Conservation (phyloP, 2,113 vertebrate genomes). For the Phrynocephalus versicolor region DNA sequence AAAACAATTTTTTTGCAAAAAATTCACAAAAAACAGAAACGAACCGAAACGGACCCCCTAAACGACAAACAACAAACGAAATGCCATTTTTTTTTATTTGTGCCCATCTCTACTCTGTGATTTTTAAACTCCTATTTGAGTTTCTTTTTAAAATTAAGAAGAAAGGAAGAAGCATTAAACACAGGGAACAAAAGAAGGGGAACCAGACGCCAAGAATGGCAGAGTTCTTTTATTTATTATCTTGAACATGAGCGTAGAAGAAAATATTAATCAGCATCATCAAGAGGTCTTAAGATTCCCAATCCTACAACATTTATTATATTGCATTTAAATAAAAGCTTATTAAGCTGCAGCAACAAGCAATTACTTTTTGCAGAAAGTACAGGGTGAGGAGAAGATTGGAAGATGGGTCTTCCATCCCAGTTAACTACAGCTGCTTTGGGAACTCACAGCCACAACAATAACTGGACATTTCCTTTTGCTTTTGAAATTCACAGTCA, state of each 20-base stretch:
- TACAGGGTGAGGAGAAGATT: neutral
- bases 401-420: neutral
- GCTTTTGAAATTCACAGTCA: neutral
- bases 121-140: neutral
- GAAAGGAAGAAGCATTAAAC: no score
- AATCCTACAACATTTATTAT: no score
- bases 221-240: neutral
- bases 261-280: neutral
- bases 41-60: no score
- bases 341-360: neutral
- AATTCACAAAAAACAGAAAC: no score
- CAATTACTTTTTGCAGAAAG: neutral
- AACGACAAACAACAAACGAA: no score
- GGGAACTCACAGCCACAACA: neutral
- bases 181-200: no score
- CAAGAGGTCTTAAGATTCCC: neutral
- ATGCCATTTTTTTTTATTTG: no score
- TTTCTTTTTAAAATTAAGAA: neutral
- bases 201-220: neutral
- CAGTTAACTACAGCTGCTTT: neutral
- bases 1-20: no score
- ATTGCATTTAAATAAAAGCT: no score
- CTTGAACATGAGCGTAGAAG: neutral
- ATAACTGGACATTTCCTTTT: neutral
- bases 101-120: neutral